These are phyloP conservation scores for Lamellibrachia luymesi DNA, from an alignment of 1,140 invertebrate genomes.

Conservation along the genomic window DNA sequence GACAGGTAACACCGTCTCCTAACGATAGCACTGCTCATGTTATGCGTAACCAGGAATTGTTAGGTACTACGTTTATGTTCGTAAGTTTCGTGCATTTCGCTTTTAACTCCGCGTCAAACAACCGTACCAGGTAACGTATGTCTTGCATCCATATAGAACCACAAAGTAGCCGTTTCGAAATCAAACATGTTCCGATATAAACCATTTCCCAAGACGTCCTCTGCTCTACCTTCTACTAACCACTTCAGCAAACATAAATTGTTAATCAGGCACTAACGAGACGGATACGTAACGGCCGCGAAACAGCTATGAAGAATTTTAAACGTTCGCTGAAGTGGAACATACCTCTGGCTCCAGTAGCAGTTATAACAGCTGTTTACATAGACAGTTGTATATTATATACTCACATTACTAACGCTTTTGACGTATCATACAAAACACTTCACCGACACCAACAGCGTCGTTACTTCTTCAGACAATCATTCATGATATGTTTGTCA, in stretches of 20 bases:
- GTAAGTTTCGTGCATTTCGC: not conserved
- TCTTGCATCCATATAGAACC: not conserved
- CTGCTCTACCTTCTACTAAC: not conserved
- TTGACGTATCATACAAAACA: not conserved
- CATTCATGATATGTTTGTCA: not conserved
- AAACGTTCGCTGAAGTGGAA: not conserved
- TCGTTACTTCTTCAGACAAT: not conserved
- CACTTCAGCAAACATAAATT: not conserved
- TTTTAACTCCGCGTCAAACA: not conserved
- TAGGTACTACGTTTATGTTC: not conserved
- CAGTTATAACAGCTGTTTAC: not conserved
- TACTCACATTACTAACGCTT: too few relatives aligned
- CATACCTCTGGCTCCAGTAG: not conserved
- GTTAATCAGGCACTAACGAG: not conserved
- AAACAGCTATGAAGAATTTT: not conserved
- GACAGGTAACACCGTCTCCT: too few relatives aligned
- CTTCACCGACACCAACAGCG: not conserved
- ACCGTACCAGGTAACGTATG: not conserved
- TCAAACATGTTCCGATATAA: not conserved
- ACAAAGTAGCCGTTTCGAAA: not conserved
- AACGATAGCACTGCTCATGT: not conserved
- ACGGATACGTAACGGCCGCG: not conserved
- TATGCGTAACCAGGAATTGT: not conserved
- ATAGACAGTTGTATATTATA: not conserved
- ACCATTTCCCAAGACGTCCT: not conserved